phyloP scores from a whole-genome alignment of 92 coral and sea anemone genomes.

The Paragorgia papillata region DNA sequence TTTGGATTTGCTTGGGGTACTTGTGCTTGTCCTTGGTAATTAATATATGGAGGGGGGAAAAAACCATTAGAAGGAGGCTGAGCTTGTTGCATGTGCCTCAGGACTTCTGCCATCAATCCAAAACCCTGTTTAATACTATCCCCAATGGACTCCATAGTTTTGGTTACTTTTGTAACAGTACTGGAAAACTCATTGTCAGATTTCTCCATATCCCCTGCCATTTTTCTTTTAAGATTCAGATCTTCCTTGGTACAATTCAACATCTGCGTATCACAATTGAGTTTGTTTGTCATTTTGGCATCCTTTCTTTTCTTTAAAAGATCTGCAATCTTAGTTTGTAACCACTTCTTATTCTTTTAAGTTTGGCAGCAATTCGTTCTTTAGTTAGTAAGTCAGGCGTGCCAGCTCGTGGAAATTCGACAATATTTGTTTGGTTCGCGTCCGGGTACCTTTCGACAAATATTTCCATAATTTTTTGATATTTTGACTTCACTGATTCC shows the following conservation, averaged over 20 bases:
- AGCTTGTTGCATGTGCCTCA: constrained; percentile 24
- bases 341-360: constrained; percentile 32
- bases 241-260: constrained; percentile 41
- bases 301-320: constrained; percentile 38
- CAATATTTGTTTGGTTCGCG: constrained; percentile 14
- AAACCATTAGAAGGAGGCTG: not conserved
- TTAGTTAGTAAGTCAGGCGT: constrained; percentile 36
- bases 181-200: constrained; percentile 36
- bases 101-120: constrained; percentile 31
- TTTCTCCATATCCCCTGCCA: constrained; percentile 36
- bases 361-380: constrained; percentile 50
- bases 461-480: constrained; percentile 38
- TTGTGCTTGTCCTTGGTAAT: not conserved
- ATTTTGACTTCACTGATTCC: constrained; percentile 51
- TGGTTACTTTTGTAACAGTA: constrained; percentile 30
- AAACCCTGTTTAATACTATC: constrained; percentile 44
- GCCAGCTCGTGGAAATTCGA: constrained; percentile 40
- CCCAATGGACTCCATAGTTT: constrained; percentile 52
- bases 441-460: constrained; percentile 47
- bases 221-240: constrained; percentile 39
- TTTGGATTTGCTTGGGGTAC: not conserved
- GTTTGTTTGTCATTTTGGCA: constrained; percentile 38
- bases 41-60: not conserved
- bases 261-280: constrained; percentile 18
- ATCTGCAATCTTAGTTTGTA: constrained; percentile 37